phyloP scores from a whole-genome alignment of 2,797 vertebrate genomes.

The Syncerus caffer region DNA sequence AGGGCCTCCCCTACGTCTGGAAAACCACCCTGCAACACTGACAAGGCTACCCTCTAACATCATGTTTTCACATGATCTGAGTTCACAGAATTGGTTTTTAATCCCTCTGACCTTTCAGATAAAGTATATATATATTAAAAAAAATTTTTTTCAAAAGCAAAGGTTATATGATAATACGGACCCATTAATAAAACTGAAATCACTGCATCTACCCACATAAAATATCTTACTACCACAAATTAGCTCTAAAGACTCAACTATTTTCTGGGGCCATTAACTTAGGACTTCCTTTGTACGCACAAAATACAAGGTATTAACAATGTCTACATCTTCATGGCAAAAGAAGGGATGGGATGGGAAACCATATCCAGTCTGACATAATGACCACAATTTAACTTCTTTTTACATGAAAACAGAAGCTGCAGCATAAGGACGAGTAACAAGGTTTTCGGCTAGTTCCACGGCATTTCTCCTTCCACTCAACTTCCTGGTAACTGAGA shows the following conservation, averaged over 20 bases:
- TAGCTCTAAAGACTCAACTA: not conserved
- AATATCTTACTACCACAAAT: not conserved
- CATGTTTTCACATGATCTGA: not conserved
- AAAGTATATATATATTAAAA: not conserved
- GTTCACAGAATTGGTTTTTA: not conserved
- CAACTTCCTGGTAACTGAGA: constrained; percentile 2
- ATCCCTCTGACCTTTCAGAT: not conserved
- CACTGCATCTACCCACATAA: not conserved
- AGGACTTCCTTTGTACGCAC: not conserved
- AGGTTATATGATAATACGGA: not conserved
- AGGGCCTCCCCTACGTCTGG: not conserved
- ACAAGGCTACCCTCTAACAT: not conserved
- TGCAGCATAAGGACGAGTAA: not conserved
- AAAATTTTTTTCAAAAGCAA: not conserved
- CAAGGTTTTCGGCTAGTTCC: not conserved
- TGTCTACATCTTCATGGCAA: not conserved
- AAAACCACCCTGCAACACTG: not conserved
- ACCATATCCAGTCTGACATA: not conserved
- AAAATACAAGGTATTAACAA: not conserved
- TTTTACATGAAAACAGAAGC: not conserved
- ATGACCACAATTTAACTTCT: not conserved
- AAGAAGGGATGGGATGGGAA: not conserved
- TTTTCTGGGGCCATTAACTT: not conserved
- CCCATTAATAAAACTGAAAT: not conserved
- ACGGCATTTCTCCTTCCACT: not conserved